Percentiles rank a stretch among this genome's conserved stretches.
Conservation (phyloP, 2,888 invertebrate genomes). For the Tridacna crocea region DNA sequence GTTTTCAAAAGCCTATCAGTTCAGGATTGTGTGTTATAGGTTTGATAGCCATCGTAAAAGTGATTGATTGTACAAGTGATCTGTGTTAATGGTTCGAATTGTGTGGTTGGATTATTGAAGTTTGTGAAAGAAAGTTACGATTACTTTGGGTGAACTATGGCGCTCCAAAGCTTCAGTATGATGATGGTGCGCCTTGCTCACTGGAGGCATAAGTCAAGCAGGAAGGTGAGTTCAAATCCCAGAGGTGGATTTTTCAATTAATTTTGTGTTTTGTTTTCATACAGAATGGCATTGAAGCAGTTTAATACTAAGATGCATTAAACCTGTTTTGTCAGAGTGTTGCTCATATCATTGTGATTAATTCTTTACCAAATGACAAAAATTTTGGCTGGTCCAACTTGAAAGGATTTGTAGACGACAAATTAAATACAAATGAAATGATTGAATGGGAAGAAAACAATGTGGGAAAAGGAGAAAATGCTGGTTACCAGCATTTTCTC, state of each 20-base stretch:
- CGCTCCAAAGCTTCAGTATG: constrained; percentile 74
- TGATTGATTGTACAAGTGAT: neutral
- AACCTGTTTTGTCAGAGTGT: neutral
- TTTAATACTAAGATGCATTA: too few species aligned
- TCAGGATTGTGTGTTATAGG: too few species aligned
- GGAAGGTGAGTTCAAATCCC: constrained; percentile 34
- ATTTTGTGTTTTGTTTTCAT: too few species aligned
- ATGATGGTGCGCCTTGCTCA: constrained; percentile 73
- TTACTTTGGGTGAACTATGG: constrained; percentile 45
- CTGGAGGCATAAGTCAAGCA: constrained; percentile 67
- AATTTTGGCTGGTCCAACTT: neutral
- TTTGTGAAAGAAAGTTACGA: too few species aligned
- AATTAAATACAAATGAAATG: too few species aligned
- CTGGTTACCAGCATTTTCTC: neutral
- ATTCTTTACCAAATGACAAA: neutral
- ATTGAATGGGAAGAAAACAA: neutral
- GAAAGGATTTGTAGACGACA: neutral
- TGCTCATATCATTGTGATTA: too few species aligned
- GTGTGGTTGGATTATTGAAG: neutral
- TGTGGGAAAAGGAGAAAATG: neutral
- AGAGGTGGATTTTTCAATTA: neutral
- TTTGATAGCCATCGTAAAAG: too few species aligned
- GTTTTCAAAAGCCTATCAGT: too few species aligned
- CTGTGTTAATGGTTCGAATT: neutral
- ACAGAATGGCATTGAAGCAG: too few species aligned